These are phyloP conservation scores for Sebastes jordani DNA, from an alignment of 2,797 vertebrate species.

Conservation along the genomic window DNA sequence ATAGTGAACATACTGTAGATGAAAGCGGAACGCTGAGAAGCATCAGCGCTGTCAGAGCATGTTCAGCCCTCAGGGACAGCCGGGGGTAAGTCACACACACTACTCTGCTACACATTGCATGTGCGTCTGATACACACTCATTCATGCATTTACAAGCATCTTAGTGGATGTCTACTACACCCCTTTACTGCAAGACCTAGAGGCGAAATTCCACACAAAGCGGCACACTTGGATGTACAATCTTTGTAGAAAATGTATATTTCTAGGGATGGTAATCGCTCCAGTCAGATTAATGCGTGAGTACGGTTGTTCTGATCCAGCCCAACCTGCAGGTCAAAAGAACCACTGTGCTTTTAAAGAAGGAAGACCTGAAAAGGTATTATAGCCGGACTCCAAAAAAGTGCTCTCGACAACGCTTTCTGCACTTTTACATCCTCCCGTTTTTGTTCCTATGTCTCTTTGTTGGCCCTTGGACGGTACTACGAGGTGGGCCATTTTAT, in stretches of 20 bases:
- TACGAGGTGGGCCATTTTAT: background rate
- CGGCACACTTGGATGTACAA: background rate
- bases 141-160: conserved; percentile 8
- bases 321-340: background rate
- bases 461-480: background rate
- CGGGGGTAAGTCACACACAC: conserved; percentile 79
- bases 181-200: background rate
- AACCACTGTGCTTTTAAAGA: background rate
- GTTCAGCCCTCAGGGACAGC: conserved; percentile 69
- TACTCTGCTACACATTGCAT: conserved; percentile 42
- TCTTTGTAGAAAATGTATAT: background rate
- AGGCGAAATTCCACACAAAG: background rate
- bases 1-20: conserved; percentile 58
- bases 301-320: background rate
- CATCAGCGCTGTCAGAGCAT: conserved; percentile 60
- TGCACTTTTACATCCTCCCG: background rate
- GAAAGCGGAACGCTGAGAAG: conserved; percentile 61
- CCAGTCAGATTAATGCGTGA: background rate
- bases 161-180: background rate
- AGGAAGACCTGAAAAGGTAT: background rate
- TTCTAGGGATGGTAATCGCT: background rate
- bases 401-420: background rate
- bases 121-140: conserved; percentile 28
- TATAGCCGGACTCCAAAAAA: background rate
- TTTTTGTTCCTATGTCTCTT: background rate